Evolutionary conservation across 1,140 invertebrate species (phyloP), one percentile per base, ranked within the genome.

Genomic region (Neuroterus valhalla): DNA sequence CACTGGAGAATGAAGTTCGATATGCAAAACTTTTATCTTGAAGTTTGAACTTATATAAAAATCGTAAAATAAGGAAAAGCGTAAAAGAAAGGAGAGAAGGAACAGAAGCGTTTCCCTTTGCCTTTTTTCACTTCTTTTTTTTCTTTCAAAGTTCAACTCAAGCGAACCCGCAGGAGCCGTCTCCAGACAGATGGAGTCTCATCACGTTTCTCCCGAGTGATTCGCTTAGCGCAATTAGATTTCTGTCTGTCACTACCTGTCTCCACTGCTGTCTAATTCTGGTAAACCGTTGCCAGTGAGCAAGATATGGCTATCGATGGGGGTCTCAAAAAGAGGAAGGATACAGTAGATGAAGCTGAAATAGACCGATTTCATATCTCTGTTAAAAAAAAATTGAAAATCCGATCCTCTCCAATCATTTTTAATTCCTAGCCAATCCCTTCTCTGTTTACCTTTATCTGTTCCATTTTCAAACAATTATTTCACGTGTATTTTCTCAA

Each of bases 141-240:
- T 68, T 44, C 19, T 68, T 68, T 6, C n/a, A 8, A 45, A 43
- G 44, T 44, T 43, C 66, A 43, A 68, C 8, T 43, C 23, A 21
- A 23, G 19, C 66, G 38, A 68, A 67, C 55, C 50, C 50, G 21
- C 55, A 62, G 55, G n/a, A 38, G 55, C 44, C 70, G 66, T 75
- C 14, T 75, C 26, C 26, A 76, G 71, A 76, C 66, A 72, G 43
- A 48, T 15, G 23, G 43, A 69, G 69, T 68, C 66, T 46, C 71
- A 71, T 72, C 68, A 67, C 71, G 68, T 76, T 68, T 66, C 23
- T 48, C 26, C 5, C 23, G 14, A 44, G 38, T 68, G 71, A 68
- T 75, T 21, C 52, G 67, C 70, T 70, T 70, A 17, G 17, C 11
- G 19, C 45, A 75, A 75, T 75, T 75, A 70, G 38, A 70, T 71